Conservation (phyloP, 2,888 invertebrate species). For the Palloptera scutellata region DNA sequence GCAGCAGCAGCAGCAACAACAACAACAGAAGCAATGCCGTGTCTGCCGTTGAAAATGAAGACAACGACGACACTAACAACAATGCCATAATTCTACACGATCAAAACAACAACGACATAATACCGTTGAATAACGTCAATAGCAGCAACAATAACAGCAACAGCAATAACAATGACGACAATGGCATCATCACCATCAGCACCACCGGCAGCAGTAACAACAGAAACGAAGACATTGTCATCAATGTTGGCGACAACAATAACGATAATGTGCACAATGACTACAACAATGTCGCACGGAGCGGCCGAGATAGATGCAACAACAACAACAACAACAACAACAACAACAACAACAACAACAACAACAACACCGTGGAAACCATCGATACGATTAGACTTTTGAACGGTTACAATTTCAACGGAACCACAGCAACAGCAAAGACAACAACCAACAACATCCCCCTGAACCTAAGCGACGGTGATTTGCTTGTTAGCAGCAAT, state of each 20-base stretch:
- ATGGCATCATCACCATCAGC: background rate
- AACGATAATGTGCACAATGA: too few relatives aligned
- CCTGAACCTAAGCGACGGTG: background rate
- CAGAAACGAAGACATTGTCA: background rate
- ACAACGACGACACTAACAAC: background rate
- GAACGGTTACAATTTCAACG: background rate
- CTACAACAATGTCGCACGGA: too few relatives aligned
- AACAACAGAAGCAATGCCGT: constrained; percentile 6
- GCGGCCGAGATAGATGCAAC: background rate
- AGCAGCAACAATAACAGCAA: constrained; percentile 10
- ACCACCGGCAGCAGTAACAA: background rate
- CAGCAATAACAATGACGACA: constrained; percentile 8
- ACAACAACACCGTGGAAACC: background rate
- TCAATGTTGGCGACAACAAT: too few relatives aligned
- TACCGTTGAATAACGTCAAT: background rate
- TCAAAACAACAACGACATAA: constrained; percentile 5
- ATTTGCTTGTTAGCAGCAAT: constrained; percentile 4
- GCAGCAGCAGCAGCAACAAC: too few relatives aligned
- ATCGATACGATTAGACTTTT: background rate
- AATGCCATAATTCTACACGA: constrained; percentile 6
- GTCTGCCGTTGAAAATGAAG: background rate
- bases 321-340: background rate
- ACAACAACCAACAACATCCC: background rate
- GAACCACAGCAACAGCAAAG: background rate
- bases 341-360: background rate